These are phyloP conservation scores for Cardiocondyla obscurior DNA, from an alignment of 1,140 invertebrate species.

Conservation along the genomic window DNA sequence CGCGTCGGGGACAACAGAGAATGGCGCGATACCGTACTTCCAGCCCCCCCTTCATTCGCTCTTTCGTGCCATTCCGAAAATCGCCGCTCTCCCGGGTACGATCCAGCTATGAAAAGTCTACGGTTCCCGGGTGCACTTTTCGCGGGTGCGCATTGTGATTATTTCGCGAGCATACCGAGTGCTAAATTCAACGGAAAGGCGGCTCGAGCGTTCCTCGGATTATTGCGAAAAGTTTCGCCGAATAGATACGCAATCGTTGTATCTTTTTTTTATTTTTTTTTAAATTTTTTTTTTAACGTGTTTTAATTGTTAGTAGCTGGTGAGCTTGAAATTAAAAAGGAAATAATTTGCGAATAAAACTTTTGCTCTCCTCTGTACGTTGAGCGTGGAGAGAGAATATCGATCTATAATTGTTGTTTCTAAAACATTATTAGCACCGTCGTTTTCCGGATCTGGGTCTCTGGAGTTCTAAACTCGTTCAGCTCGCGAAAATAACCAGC, in stretches of 20 bases:
- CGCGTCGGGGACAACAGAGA: constrained; percentile 30
- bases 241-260: neutral
- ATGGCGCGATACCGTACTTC: constrained; percentile 23
- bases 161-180: neutral
- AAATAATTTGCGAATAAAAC: neutral
- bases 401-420: neutral
- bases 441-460: neutral
- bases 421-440: neutral
- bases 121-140: constrained; percentile 30
- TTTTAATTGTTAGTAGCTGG: neutral
- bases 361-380: neutral
- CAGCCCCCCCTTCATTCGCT: neutral
- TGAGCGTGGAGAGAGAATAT: neutral
- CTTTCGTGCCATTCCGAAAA: constrained; percentile 19
- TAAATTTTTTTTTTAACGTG: no score
- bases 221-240: neutral
- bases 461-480: neutral
- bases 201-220: neutral
- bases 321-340: neutral
- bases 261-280: neutral
- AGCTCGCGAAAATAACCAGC: neutral
- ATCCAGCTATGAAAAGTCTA: constrained; percentile 29
- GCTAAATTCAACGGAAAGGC: neutral
- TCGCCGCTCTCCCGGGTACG: constrained; percentile 24
- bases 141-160: neutral